Evolutionary conservation across 1,140 invertebrate species (phyloP).

Genomic region (Myzus persicae): DNA sequence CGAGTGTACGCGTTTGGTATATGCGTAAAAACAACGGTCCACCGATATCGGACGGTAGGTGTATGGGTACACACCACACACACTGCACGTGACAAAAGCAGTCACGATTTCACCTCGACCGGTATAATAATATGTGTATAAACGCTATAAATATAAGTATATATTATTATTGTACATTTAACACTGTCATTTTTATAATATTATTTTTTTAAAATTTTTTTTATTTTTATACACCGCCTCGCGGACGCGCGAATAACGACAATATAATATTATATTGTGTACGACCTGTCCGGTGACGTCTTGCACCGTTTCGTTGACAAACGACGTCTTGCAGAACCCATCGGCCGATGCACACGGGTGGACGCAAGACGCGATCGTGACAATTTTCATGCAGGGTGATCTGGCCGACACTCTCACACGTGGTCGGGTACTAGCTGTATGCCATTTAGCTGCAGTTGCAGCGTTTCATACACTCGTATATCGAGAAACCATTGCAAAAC

Average conservation of each 20-base stretch:
- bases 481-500: not conserved
- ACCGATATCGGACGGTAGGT: conserved; percentile 11
- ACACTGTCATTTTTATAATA: not conserved
- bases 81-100: conserved; percentile 36
- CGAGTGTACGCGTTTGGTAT: not conserved
- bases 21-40: not conserved
- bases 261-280: not conserved
- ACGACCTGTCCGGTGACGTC: not conserved
- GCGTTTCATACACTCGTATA: not conserved
- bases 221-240: not conserved
- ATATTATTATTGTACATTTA: conserved; percentile 6
- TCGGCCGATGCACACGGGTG: not conserved
- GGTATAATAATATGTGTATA: not conserved
- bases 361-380: not conserved
- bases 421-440: not conserved
- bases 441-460: not conserved
- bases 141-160: not conserved
- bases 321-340: not conserved
- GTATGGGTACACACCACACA: not conserved
- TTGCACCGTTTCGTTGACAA: too few relatives aligned
- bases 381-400: conserved; percentile 11
- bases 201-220: not conserved
- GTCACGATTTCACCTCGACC: conserved; percentile 47
- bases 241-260: not conserved
- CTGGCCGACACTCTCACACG: not conserved